Conservation (phyloP, 2,113 vertebrate species). For the Erythrocercus mccallii region DNA sequence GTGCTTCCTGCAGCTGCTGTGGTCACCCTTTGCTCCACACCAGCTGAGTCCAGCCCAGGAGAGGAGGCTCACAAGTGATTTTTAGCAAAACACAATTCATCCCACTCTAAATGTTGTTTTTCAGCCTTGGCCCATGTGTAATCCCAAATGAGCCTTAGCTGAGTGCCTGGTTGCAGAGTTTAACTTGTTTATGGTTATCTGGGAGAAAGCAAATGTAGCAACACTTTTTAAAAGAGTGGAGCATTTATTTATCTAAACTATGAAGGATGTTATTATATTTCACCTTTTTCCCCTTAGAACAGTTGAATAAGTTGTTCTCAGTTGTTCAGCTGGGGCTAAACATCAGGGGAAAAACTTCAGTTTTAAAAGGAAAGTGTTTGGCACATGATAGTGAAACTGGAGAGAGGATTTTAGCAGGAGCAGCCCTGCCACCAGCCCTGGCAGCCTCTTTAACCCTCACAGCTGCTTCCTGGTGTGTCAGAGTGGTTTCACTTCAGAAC, state of each 20-base stretch:
- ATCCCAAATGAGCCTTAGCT: not conserved
- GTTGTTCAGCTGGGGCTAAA: not conserved
- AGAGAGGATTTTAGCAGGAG: not conserved
- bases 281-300: not conserved
- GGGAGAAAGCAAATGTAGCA: not conserved
- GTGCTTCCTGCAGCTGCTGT: not conserved
- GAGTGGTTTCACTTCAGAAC: not conserved
- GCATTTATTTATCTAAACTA: not conserved
- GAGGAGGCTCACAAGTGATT: not conserved
- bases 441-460: not conserved
- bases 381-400: accelerated
- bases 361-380: not conserved
- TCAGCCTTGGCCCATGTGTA: not conserved
- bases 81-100: not conserved
- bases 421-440: not conserved
- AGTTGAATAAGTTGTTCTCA: not conserved
- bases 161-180: not conserved
- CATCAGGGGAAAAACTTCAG: not conserved
- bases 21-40: not conserved
- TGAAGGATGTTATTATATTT: not conserved
- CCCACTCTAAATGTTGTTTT: constrained; percentile 16
- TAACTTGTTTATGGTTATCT: not conserved
- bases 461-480: not conserved
- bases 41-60: not conserved
- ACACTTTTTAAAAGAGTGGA: not conserved